phyloP scores from a whole-genome alignment of 2,888 invertebrate species.

The Himalopsyche kuldschensis region DNA sequence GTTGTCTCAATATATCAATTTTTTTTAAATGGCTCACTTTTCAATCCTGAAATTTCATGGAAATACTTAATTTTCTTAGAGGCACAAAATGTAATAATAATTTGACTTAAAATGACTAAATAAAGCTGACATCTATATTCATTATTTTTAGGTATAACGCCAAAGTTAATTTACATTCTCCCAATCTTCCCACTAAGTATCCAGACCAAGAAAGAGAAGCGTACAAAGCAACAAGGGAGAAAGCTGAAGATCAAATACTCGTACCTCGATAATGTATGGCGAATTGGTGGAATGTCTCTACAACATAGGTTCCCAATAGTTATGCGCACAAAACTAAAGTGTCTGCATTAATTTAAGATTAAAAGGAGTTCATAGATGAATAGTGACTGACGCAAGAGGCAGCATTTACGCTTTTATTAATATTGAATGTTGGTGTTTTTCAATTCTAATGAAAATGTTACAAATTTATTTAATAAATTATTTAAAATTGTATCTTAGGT shows the following conservation, averaged over 20 bases:
- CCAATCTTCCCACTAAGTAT: conserved; percentile 84
- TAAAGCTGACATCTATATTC: neutral
- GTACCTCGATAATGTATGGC: neutral
- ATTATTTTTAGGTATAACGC: conserved; percentile 67
- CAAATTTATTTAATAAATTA: neutral
- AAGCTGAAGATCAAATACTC: conserved; percentile 48
- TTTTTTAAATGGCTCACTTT: too few relatives aligned
- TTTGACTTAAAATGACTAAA: too few relatives aligned
- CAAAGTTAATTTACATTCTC: conserved; percentile 83
- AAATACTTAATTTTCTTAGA: too few relatives aligned
- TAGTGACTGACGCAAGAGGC: neutral
- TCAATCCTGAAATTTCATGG: too few relatives aligned
- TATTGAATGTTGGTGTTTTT: neutral
- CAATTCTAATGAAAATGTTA: neutral
- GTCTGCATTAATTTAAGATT: neutral
- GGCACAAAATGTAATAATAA: too few relatives aligned
- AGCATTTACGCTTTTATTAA: neutral
- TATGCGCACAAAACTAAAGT: neutral
- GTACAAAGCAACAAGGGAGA: conserved; percentile 81
- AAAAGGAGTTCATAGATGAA: neutral
- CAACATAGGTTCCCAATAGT: neutral
- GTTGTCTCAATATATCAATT: too few relatives aligned
- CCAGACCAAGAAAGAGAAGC: conserved; percentile 84
- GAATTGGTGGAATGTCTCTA: neutral
- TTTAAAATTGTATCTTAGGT: neutral